These are phyloP conservation scores for Sebastes vulpes DNA, from an alignment of 2,797 vertebrate species.

Conservation along the genomic window DNA sequence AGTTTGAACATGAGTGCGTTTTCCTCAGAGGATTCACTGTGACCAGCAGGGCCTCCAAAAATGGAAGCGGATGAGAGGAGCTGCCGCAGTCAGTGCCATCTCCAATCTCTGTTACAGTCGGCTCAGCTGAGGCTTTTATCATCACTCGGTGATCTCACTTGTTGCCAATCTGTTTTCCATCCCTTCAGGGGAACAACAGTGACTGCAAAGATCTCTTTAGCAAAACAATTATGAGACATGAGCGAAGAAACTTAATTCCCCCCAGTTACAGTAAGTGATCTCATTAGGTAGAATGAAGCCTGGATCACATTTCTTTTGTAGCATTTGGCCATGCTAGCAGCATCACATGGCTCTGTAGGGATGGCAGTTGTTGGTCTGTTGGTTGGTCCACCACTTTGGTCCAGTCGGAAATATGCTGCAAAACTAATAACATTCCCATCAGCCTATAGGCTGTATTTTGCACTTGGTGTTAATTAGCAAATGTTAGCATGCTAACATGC, in stretches of 20 bases:
- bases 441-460: too few species aligned
- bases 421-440: background rate
- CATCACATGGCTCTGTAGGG: background rate
- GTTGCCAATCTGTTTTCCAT: conserved; percentile 49
- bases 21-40: conserved; percentile 70
- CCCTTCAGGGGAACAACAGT: conserved; percentile 77
- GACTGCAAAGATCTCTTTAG: conserved; percentile 78
- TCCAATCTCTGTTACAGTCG: conserved; percentile 28
- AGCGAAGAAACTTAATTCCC: conserved; percentile 51
- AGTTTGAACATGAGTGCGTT: conserved; percentile 38
- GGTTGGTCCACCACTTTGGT: background rate
- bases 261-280: conserved; percentile 77
- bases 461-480: too few species aligned
- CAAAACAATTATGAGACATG: conserved; percentile 63
- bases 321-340: background rate
- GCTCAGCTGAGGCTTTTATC: conserved; percentile 40
- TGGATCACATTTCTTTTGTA: background rate
- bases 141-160: conserved; percentile 34
- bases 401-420: background rate
- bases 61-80: conserved; percentile 80
- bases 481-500: background rate
- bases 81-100: conserved; percentile 70
- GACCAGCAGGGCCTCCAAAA: conserved; percentile 78
- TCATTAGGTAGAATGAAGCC: background rate
- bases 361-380: background rate